These are phyloP conservation scores for Halcyon malimbica DNA, from an alignment of 2,113 vertebrate species.

Conservation along the genomic window DNA sequence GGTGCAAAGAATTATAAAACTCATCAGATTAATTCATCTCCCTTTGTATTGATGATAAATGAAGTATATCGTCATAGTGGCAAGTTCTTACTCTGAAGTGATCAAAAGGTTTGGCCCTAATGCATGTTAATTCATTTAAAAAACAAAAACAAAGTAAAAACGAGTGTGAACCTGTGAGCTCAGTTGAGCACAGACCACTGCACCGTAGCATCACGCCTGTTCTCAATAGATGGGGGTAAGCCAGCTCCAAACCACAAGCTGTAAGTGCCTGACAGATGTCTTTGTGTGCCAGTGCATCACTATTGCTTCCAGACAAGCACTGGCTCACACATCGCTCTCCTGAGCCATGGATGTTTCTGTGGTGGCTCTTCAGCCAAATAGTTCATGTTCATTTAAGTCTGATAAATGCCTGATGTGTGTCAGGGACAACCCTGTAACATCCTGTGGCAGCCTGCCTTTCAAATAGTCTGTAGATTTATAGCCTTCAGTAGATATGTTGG, in stretches of 20 bases:
- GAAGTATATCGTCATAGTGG: not conserved
- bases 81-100: not conserved
- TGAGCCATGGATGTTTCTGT: accelerated
- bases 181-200: not conserved
- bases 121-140: not conserved
- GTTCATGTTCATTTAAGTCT: not conserved
- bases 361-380: not conserved
- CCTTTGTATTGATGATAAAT: not conserved
- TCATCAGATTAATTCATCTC: not conserved
- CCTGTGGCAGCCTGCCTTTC: not conserved
- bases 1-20: not conserved
- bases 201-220: accelerated
- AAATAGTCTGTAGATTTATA: not conserved
- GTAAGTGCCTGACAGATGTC: not conserved
- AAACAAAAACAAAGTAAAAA: not conserved
- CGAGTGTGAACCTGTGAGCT: not conserved
- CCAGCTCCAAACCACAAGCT: not conserved
- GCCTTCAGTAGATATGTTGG: not conserved
- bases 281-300: not conserved
- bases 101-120: not conserved
- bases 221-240: not conserved
- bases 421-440: not conserved
- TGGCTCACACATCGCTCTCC: not conserved
- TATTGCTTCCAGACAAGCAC: not conserved
- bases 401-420: not conserved